Percentiles rank a stretch among this genome's conserved stretches.
Evolutionary conservation across 2,113 vertebrate species (phyloP).

Genomic region (Pseudonaja textilis): DNA sequence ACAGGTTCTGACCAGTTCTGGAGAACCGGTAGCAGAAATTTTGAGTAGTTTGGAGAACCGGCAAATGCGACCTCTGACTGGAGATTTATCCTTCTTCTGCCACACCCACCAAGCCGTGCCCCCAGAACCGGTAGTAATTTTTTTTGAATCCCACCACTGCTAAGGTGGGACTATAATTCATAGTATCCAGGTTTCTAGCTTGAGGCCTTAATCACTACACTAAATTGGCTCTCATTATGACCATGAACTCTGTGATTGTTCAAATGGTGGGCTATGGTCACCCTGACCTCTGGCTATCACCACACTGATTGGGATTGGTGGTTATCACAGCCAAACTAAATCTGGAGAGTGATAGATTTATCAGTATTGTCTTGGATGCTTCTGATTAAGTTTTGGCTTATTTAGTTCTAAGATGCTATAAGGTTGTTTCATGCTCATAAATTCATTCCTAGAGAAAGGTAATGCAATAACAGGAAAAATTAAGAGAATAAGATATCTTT

Average conservation of each 20-base stretch:
- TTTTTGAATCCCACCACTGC: no score
- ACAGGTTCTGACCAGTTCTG: no score
- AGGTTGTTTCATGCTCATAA: background rate
- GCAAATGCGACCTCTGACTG: no score
- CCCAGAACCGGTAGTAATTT: no score
- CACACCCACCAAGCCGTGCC: no score
- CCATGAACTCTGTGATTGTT: background rate
- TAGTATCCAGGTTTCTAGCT: no score
- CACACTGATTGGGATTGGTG: background rate
- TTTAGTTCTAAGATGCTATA: background rate
- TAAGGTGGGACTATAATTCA: no score
- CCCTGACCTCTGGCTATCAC: background rate
- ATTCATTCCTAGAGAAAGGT: background rate
- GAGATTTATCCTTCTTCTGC: no score
- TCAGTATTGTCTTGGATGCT: background rate
- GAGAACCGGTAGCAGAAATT: no score
- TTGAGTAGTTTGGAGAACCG: no score
- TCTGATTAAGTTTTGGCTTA: background rate
- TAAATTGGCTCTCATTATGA: no score
- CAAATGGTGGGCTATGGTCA: background rate
- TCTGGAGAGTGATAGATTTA: background rate
- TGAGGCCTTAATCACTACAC: no score
- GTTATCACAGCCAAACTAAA: background rate
- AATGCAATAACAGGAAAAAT: constrained; percentile 20
- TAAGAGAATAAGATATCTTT: constrained; percentile 25